Conservation (phyloP, 2,113 vertebrate genomes). For the Hippopotamus amphibius region DNA sequence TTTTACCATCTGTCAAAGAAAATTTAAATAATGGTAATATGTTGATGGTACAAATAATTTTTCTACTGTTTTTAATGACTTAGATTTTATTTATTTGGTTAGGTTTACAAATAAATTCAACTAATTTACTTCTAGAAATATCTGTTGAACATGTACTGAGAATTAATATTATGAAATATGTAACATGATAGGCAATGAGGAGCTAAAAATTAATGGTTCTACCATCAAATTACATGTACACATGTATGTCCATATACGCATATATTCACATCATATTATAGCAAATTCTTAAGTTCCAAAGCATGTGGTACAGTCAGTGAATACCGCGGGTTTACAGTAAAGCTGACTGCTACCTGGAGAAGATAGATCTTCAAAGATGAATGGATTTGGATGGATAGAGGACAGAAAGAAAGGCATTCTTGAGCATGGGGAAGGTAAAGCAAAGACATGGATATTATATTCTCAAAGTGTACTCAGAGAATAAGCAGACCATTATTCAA, state of each 20-base stretch:
- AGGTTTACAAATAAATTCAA: background rate
- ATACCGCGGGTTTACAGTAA: background rate
- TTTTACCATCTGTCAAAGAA: background rate
- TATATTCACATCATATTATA: background rate
- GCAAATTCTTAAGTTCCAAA: background rate
- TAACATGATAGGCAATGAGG: background rate
- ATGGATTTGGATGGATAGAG: background rate
- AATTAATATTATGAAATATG: slow-evolving; percentile 2
- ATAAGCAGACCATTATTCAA: background rate
- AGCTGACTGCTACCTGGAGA: background rate
- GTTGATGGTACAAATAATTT: background rate
- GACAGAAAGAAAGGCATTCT: background rate
- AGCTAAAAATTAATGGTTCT: background rate
- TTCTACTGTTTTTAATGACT: background rate
- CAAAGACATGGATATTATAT: background rate
- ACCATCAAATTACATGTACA: background rate
- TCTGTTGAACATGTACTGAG: background rate
- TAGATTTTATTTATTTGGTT: background rate
- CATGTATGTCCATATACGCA: background rate
- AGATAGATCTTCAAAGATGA: background rate
- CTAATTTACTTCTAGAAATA: slow-evolving; percentile 22
- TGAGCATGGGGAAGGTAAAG: background rate
- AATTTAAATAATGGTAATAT: background rate
- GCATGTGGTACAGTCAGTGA: background rate
- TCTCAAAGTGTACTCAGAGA: background rate